Evolutionary conservation across 1,140 invertebrate genomes (phyloP), one percentile per base, ranked within the genome.

Genomic region (Monomorium pharaonis): DNA sequence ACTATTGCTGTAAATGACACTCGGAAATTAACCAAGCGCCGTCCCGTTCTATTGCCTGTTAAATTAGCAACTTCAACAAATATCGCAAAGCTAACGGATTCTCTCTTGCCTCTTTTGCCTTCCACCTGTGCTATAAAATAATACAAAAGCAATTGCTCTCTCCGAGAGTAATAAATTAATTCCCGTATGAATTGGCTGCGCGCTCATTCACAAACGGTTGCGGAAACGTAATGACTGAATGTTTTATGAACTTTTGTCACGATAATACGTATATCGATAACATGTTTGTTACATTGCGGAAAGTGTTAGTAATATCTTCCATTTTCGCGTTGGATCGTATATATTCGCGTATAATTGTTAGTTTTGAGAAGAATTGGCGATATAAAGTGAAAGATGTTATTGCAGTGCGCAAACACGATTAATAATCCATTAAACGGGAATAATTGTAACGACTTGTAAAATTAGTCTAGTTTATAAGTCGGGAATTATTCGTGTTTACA

Each of bases 41-140:
- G 62, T 58, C 44, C 47, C n/a, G 44, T 51, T 80, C 76, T 80
- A 80, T 69, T 65, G 44, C 30, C 44, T 47, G 76, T 47, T 67
- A 80, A 80, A 80, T 80, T 80, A 69, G 44, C 63, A 80, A 80
- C 62, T 80, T 80, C 44, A 69, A 80, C 62, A 80, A 80, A 80
- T 80, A 80, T 51, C 21, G 62, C 30, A 78, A n/a, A n/a, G 30
- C 76, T 24, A 80, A 51, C 54, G 44, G 62, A 75, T 58, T 60
- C 65, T 80, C 76, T 51, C 44, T 58, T 44, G 54, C 54, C 60
- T 33, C 60, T 67, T 47, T 47, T 44, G 63, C 42, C 44, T 37
- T 49, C 18, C 18, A 63, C 24, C 56, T 37, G n/a, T n/a, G 14
- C 44, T 67, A 24, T 33, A 24, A 69, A 80, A 69, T 80, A 80